phyloP scores from a whole-genome alignment of 2,113 vertebrate genomes.

The Solea senegalensis region DNA sequence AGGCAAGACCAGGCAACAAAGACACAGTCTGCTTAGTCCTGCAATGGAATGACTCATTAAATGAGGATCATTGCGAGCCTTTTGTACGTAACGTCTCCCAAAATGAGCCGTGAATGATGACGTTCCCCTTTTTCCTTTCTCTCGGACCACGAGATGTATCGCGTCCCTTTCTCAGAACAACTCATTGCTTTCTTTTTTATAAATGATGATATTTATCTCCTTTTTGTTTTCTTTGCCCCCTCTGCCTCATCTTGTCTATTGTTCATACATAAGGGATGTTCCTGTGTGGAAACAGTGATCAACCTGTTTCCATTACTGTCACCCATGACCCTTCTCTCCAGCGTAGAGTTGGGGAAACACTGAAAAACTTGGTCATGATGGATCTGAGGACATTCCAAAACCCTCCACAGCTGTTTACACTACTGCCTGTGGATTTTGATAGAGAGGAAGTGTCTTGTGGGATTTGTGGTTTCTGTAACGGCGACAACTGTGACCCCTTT shows the following conservation, averaged over 20 bases:
- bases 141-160: slow-evolving; percentile 29
- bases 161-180: slow-evolving; percentile 17
- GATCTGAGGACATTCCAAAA: slow-evolving; percentile 66
- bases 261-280: slow-evolving; percentile 23
- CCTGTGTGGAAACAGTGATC: slow-evolving; percentile 43
- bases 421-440: slow-evolving; percentile 44
- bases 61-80: slow-evolving; percentile 38
- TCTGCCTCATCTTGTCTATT: slow-evolving; percentile 13
- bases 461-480: slow-evolving; percentile 53
- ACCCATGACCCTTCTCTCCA: slow-evolving; percentile 45
- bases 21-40: slow-evolving; percentile 21
- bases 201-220: slow-evolving; percentile 50
- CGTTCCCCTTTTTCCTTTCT: slow-evolving; percentile 11
- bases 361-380: slow-evolving; percentile 47
- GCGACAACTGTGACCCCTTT: slow-evolving; percentile 32
- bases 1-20: slow-evolving; percentile 66
- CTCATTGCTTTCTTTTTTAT: background rate
- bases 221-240: background rate
- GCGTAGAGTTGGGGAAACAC: slow-evolving; percentile 62
- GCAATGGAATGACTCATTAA: slow-evolving; percentile 58
- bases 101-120: slow-evolving; percentile 67
- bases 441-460: slow-evolving; percentile 51
- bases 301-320: slow-evolving; percentile 65
- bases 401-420: slow-evolving; percentile 62
- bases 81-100: slow-evolving; percentile 44